Conservation (phyloP, 1,140 invertebrate genomes). For the Chymomyza costata region DNA sequence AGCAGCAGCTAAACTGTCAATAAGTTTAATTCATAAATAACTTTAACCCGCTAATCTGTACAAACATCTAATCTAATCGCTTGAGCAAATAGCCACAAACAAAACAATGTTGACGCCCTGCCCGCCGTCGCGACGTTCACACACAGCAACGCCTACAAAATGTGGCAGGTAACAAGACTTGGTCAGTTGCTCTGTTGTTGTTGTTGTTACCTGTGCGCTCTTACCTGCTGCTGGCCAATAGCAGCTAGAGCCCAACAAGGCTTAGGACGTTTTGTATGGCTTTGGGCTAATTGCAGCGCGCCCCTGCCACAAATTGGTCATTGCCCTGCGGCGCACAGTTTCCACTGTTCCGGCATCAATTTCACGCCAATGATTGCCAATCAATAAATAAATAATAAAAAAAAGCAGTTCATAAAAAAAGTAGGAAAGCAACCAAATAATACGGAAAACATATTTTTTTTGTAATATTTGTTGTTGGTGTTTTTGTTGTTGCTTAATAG, state of each 20-base stretch:
- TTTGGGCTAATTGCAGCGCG: slow-evolving; percentile 49
- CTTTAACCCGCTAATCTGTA: slow-evolving; percentile 23
- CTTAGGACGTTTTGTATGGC: too few relatives aligned
- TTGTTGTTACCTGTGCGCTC: slow-evolving; percentile 25
- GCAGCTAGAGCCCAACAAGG: too few relatives aligned
- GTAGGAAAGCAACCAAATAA: slow-evolving; percentile 3
- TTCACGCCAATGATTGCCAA: slow-evolving; percentile 58
- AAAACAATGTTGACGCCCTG: slow-evolving; percentile 49
- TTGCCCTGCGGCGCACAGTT: background rate
- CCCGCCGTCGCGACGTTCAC: background rate
- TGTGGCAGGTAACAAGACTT: slow-evolving; percentile 34
- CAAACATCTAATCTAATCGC: slow-evolving; percentile 56
- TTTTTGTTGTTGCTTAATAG: too few relatives aligned
- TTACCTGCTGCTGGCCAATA: slow-evolving; percentile 14
- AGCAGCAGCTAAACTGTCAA: slow-evolving; percentile 39
- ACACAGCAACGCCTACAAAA: slow-evolving; percentile 24
- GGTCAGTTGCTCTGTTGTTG: too few relatives aligned
- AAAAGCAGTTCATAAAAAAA: slow-evolving; percentile 16
- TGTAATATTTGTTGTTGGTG: too few relatives aligned
- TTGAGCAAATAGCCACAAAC: slow-evolving; percentile 59
- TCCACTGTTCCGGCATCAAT: too few relatives aligned
- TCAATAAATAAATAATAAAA: slow-evolving; percentile 58
- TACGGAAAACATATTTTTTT: slow-evolving; percentile 49
- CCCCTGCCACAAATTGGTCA: slow-evolving; percentile 1
- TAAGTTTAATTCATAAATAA: slow-evolving; percentile 43